Conservation (phyloP, 2,113 vertebrate species). For the Pollimyrus isidori region DNA sequence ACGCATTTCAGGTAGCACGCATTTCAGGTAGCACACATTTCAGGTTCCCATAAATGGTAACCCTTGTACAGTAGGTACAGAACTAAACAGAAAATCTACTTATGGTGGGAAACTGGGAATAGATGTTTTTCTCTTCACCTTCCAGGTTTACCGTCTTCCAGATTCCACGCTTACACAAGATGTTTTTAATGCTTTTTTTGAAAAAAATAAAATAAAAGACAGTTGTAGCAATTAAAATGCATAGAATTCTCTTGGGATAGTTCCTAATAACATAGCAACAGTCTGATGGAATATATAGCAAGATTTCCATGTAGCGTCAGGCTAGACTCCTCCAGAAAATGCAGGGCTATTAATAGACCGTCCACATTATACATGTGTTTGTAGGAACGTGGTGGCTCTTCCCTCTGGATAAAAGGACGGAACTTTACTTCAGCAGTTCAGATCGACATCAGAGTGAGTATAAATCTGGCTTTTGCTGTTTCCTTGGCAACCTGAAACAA, state of each 20-base stretch:
- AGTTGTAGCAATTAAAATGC: neutral
- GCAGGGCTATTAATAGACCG: neutral
- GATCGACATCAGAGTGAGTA: constrained; percentile 4
- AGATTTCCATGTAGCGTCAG: neutral
- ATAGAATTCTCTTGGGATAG: neutral
- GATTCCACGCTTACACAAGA: neutral
- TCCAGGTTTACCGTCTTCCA: neutral
- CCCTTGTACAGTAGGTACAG: neutral
- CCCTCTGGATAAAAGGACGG: constrained; percentile 8
- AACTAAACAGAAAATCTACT: neutral
- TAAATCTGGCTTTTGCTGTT: constrained; percentile 18
- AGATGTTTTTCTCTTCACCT: neutral
- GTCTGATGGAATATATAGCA: neutral
- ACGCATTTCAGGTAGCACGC: no score
- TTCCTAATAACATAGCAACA: neutral
- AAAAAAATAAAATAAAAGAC: neutral
- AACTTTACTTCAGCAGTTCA: constrained; percentile 7
- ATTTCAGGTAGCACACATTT: neutral
- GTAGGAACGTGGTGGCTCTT: neutral
- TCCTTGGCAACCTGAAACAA: constrained; percentile 20
- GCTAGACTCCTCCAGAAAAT: neutral
- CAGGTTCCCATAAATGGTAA: neutral
- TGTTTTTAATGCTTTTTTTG: neutral
- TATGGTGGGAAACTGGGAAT: neutral
- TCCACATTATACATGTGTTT: constrained; percentile 11